A percentile compares a stretch with the other conserved stretches of the same genome.
phyloP scores from a whole-genome alignment of 2,888 invertebrate species.

The Stramonita haemastoma region DNA sequence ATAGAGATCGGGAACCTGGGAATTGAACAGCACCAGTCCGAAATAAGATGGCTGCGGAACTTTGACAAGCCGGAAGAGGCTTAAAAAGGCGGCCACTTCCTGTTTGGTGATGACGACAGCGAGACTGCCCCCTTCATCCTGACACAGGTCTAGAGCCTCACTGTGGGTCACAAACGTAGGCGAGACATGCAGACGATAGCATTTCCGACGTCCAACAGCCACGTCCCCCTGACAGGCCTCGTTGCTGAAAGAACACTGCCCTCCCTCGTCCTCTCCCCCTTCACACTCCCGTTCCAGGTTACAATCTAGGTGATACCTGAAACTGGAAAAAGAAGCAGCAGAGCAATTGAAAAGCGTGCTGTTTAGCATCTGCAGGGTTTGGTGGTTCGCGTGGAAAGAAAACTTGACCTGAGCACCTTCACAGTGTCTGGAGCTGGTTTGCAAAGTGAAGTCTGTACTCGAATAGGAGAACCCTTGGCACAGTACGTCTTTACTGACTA shows the following conservation, averaged over 20 bases:
- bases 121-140: neutral
- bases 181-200: neutral
- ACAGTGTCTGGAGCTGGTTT: neutral
- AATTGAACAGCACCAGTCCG: neutral
- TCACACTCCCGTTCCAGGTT: slow-evolving; percentile 12
- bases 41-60: neutral
- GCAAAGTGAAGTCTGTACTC: neutral
- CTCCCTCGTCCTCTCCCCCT: slow-evolving; percentile 25
- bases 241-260: slow-evolving; percentile 21
- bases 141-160: neutral
- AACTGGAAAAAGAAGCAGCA: neutral
- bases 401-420: neutral
- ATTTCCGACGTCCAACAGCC: neutral
- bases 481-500: neutral
- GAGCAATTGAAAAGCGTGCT: neutral
- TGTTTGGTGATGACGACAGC: neutral
- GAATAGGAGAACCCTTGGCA: neutral
- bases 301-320: slow-evolving; percentile 1
- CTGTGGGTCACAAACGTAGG: neutral
- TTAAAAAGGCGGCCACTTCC: neutral
- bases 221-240: neutral
- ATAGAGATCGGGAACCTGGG: neutral
- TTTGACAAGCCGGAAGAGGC: neutral
- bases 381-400: neutral
- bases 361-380: neutral